Conservation (phyloP, 2,113 vertebrate species). For the Epinephelus fuscoguttatus region DNA sequence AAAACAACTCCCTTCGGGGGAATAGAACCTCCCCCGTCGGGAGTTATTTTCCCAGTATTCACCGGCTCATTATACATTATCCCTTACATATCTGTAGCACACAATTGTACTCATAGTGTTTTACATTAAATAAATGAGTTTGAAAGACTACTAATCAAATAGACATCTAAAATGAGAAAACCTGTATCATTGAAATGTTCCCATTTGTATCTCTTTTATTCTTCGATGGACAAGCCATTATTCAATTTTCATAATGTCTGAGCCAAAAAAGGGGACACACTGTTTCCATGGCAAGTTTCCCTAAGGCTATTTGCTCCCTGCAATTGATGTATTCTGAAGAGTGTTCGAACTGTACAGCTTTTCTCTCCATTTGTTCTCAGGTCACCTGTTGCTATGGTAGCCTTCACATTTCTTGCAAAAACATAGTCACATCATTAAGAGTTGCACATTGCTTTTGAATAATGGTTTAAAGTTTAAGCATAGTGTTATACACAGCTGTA, state of each 20-base stretch:
- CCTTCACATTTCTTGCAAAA: neutral
- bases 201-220: neutral
- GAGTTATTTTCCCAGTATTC: no score
- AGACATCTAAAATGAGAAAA: neutral
- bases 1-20: no score
- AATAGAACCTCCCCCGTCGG: no score
- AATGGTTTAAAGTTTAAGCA: neutral
- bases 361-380: slow-evolving; percentile 8
- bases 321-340: slow-evolving; percentile 21
- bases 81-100: no score
- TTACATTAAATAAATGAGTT: no score
- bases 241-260: neutral
- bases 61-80: no score
- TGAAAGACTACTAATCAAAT: neutral
- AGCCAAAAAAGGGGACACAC: slow-evolving; percentile 4
- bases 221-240: neutral
- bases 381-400: slow-evolving; percentile 58
- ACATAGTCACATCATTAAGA: neutral
- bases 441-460: neutral
- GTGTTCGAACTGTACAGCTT: neutral
- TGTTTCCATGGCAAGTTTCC: slow-evolving; percentile 51
- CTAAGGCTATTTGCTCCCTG: slow-evolving; percentile 10
- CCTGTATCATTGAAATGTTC: neutral
- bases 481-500: neutral
- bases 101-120: no score